phyloP scores from a whole-genome alignment of 2,888 invertebrate genomes.

The Plagiodera versicolora region DNA sequence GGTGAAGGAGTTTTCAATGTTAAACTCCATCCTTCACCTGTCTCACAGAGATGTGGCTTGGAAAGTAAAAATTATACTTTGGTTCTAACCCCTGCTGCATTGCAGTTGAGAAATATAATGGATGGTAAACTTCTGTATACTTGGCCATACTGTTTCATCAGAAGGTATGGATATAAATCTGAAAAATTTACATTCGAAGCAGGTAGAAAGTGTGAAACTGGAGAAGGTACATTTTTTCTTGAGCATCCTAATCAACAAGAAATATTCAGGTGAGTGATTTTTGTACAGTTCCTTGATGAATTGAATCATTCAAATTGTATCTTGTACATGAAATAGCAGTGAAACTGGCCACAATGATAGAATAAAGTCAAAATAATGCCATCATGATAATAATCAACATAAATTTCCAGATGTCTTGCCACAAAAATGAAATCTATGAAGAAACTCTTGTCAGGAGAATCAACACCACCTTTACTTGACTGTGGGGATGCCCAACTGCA shows the following conservation, averaged over 20 bases:
- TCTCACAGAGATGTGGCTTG: conserved; percentile 74
- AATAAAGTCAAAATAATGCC: no score
- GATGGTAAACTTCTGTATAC: conserved; percentile 69
- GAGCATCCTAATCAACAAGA: conserved; percentile 83
- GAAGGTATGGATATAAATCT: conserved; percentile 82
- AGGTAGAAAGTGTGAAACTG: conserved; percentile 82
- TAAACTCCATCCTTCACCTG: conserved; percentile 75
- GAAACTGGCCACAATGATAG: no score
- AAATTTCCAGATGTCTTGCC: conserved; percentile 76
- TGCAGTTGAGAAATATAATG: conserved; percentile 71
- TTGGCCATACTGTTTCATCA: conserved; percentile 84
- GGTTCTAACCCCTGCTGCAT: conserved; percentile 72
- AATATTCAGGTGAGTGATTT: conserved; percentile 59
- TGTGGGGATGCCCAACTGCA: conserved; percentile 76
- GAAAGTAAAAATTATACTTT: conserved; percentile 70
- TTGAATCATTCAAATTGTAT: neutral
- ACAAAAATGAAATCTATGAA: conserved; percentile 88
- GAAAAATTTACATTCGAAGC: conserved; percentile 88
- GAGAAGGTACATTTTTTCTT: conserved; percentile 79
- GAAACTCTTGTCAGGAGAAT: conserved; percentile 74
- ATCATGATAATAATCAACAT: no score
- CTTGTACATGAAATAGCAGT: no score
- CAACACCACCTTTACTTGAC: conserved; percentile 59
- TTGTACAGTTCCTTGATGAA: neutral
- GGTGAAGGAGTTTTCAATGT: conserved; percentile 79